Conservation (phyloP, 2,797 vertebrate species). For the Dromococcyx pavoninus region DNA sequence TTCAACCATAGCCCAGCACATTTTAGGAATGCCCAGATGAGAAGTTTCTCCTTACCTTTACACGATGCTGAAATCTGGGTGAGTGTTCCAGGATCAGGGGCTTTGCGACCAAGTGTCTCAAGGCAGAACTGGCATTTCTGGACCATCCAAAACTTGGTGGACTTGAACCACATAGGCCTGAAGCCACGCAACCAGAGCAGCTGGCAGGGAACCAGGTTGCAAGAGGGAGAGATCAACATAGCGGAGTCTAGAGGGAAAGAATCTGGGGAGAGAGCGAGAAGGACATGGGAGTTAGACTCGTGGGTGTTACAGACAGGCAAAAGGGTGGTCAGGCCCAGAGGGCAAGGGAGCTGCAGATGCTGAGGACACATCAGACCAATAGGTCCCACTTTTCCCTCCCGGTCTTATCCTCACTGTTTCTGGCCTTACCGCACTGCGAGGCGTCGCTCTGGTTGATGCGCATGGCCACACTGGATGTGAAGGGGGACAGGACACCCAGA, state of each 20-base stretch:
- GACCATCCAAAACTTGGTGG: not conserved
- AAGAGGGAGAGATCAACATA: not conserved
- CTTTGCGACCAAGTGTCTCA: not conserved
- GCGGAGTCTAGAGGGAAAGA: not conserved
- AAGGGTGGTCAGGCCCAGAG: not conserved
- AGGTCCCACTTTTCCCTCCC: not conserved
- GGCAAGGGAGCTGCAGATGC: not conserved
- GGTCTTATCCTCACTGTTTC: not conserved
- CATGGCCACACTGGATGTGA: not conserved
- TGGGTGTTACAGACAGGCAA: not conserved
- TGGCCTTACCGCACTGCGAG: not conserved
- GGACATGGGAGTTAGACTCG: not conserved
- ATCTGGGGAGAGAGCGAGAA: not conserved
- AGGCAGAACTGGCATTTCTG: not conserved
- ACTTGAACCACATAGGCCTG: not conserved
- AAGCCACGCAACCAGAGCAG: not conserved
- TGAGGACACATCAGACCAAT: not conserved
- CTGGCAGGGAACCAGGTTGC: not conserved
- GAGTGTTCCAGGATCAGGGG: not conserved
- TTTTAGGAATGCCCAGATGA: not conserved
- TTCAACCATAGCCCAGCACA: not conserved
- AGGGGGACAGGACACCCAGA: not conserved
- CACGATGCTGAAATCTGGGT: not conserved
- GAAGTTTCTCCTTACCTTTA: not conserved
- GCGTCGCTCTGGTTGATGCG: not conserved